Percentiles rank a stretch among this genome's conserved stretches.
These are phyloP conservation scores for Parambassis ranga DNA, from an alignment of 2,797 vertebrate genomes.

Conservation along the genomic window DNA sequence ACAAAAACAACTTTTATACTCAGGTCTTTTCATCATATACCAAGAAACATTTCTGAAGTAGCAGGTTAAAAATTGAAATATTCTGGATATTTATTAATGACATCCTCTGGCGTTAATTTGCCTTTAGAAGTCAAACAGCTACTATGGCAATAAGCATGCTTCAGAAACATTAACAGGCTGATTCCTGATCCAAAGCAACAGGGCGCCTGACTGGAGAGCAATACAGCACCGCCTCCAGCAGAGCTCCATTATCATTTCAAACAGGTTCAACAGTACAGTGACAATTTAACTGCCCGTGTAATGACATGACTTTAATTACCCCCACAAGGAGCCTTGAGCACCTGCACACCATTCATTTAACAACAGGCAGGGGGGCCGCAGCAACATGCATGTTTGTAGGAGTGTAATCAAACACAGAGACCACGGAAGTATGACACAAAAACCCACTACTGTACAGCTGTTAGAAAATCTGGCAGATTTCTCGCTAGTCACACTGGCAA, in stretches of 20 bases:
- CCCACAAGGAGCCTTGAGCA: slow-evolving; percentile 70
- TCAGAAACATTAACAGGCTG: slow-evolving; percentile 54
- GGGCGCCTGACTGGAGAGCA: slow-evolving; percentile 36
- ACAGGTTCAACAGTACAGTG: slow-evolving; percentile 82
- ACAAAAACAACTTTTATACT: not conserved
- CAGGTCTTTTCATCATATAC: not conserved
- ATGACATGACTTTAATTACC: slow-evolving; percentile 87
- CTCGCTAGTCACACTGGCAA: too few species aligned
- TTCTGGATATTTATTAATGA: slow-evolving; percentile 1
- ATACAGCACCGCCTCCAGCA: slow-evolving; percentile 62
- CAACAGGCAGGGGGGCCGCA: slow-evolving; percentile 39
- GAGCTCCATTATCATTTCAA: slow-evolving; percentile 86
- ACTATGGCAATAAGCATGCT: slow-evolving; percentile 27
- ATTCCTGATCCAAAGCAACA: slow-evolving; percentile 55
- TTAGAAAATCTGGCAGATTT: too few species aligned
- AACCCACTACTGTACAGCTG: not conserved
- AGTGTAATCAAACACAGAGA: not conserved
- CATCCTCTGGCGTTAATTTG: slow-evolving; percentile 17
- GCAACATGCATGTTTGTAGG: not conserved
- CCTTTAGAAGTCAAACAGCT: slow-evolving; percentile 12
- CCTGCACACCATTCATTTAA: slow-evolving; percentile 79
- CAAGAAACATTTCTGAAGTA: too few species aligned
- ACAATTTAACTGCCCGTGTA: slow-evolving; percentile 85
- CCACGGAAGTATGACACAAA: slow-evolving; percentile 1
- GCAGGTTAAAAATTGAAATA: not conserved